phyloP scores from a whole-genome alignment of 2,888 invertebrate species.

The Clunio marinus region DNA sequence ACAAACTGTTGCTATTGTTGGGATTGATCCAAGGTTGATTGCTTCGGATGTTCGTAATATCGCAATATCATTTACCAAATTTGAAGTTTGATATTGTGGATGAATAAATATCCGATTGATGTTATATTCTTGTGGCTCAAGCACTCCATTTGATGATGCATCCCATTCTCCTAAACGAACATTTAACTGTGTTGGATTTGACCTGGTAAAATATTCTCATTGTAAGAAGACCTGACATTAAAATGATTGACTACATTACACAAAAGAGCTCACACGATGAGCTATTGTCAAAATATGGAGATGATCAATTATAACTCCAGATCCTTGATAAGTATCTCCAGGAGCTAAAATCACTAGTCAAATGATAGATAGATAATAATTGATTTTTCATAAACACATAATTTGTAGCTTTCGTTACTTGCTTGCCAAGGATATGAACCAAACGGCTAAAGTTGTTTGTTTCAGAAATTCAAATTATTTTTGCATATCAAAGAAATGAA shows the following conservation, averaged over 20 bases:
- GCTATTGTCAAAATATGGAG: slow-evolving; percentile 68
- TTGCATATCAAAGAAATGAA: slow-evolving; percentile 43
- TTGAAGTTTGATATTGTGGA: slow-evolving; percentile 64
- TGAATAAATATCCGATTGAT: slow-evolving; percentile 59
- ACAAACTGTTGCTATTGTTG: slow-evolving; percentile 61
- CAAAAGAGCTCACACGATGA: slow-evolving; percentile 60
- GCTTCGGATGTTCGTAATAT: slow-evolving; percentile 62
- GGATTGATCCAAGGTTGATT: slow-evolving; percentile 56
- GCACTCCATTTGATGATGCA: slow-evolving; percentile 53
- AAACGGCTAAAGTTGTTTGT: slow-evolving; percentile 47
- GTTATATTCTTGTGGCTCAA: slow-evolving; percentile 61
- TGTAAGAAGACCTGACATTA: background rate
- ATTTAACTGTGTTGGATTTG: slow-evolving; percentile 4
- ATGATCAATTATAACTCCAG: slow-evolving; percentile 65
- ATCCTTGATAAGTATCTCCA: slow-evolving; percentile 64
- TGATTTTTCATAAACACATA: too few species aligned
- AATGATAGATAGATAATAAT: too few species aligned
- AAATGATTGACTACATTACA: slow-evolving; percentile 57
- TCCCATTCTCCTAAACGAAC: slow-evolving; percentile 31
- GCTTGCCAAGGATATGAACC: slow-evolving; percentile 75
- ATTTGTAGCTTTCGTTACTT: too few species aligned
- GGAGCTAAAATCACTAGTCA: slow-evolving; percentile 57
- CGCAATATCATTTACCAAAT: slow-evolving; percentile 77
- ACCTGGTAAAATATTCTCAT: background rate
- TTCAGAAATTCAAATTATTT: slow-evolving; percentile 44